Evolutionary conservation across 2,797 vertebrate species (phyloP).

Genomic region (Eulemur coronatus): DNA sequence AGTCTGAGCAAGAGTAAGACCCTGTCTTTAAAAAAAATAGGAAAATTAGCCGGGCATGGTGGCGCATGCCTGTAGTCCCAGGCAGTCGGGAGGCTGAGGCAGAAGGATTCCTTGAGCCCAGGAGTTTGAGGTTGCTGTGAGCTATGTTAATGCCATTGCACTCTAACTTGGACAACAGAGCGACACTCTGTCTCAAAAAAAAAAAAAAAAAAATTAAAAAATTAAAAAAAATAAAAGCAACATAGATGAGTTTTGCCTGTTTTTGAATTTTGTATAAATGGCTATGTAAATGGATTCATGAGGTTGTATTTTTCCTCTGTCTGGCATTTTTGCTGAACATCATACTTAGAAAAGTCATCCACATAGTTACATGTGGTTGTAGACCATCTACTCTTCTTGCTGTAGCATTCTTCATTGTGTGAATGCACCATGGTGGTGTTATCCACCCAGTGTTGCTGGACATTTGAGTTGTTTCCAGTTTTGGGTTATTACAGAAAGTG

Average conservation of each 20-base stretch:
- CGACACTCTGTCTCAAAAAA: not conserved
- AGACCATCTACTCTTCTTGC: not conserved
- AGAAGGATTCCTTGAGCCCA: not conserved
- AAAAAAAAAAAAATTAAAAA: not conserved
- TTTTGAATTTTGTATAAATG: not conserved
- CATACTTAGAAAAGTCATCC: not conserved
- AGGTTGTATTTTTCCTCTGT: not conserved
- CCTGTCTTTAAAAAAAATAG: not conserved
- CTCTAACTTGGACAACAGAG: not conserved
- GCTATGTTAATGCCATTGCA: not conserved
- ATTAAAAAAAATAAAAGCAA: not conserved
- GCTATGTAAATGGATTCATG: not conserved
- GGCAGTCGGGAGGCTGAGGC: not conserved
- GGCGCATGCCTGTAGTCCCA: not conserved
- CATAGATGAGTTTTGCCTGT: not conserved
- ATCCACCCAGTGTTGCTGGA: not conserved
- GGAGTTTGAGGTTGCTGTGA: not conserved
- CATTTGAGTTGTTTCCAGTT: not conserved
- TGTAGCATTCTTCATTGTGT: not conserved
- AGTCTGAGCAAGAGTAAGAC: not conserved
- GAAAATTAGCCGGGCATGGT: not conserved
- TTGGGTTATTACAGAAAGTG: not conserved
- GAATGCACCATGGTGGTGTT: not conserved
- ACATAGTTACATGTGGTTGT: not conserved
- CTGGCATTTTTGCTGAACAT: not conserved